phyloP scores from a whole-genome alignment of 1,140 invertebrate genomes.

The Oncopodura yosiiana region DNA sequence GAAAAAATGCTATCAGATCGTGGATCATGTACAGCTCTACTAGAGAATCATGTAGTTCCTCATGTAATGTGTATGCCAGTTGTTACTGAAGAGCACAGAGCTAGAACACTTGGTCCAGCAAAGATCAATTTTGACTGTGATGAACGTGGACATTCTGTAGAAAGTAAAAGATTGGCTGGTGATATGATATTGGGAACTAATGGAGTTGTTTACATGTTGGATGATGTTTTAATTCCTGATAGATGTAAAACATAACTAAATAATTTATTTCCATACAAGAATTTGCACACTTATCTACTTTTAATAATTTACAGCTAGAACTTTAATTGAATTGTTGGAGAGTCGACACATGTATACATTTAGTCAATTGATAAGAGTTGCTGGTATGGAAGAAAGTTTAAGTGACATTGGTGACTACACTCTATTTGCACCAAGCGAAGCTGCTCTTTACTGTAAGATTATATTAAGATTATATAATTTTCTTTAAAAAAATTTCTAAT shows the following conservation, averaged over 20 bases:
- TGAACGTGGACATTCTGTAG: constrained; percentile 38
- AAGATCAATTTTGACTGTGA: constrained; percentile 41
- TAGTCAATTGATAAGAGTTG: constrained; percentile 39
- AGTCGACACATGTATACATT: constrained; percentile 40
- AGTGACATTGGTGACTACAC: constrained; percentile 44
- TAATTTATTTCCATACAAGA: background rate
- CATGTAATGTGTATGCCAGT: constrained; percentile 44
- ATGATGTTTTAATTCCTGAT: constrained; percentile 43
- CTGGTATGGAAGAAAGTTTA: constrained; percentile 42
- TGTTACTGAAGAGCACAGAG: constrained; percentile 42
- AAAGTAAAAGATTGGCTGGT: constrained; percentile 37
- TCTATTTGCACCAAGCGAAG: constrained; percentile 47
- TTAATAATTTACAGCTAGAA: constrained; percentile 39
- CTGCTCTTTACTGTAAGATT: constrained; percentile 43
- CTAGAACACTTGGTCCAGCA: constrained; percentile 38
- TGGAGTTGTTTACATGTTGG: constrained; percentile 43
- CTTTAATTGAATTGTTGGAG: constrained; percentile 40
- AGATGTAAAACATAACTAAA: constrained; percentile 37
- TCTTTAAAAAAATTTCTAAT: background rate
- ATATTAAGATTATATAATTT: background rate
- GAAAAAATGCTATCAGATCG: constrained; percentile 40
- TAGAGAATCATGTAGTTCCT: constrained; percentile 37
- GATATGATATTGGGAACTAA: constrained; percentile 41
- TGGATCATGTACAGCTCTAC: constrained; percentile 39
- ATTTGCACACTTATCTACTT: background rate